Conservation (phyloP, 2,797 vertebrate species). For the Uromys caudimaculatus region DNA sequence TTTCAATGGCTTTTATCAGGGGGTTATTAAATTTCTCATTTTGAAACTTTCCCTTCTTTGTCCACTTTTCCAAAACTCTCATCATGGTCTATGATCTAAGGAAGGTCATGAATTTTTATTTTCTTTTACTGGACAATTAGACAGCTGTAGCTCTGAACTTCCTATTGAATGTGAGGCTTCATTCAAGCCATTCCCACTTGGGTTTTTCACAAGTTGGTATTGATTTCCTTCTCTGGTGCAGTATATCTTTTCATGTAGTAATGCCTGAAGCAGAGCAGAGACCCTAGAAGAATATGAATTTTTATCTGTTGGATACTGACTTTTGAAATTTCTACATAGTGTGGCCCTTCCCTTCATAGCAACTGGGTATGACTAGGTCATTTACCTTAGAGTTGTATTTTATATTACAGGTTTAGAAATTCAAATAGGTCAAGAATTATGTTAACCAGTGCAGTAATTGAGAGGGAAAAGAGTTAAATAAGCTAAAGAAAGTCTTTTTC, state of each 20-base stretch:
- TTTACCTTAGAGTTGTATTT: conserved; percentile 70
- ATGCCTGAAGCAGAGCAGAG: conserved; percentile 82
- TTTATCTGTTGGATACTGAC: conserved; percentile 79
- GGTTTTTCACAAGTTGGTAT: conserved; percentile 81
- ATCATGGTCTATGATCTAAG: conserved; percentile 28
- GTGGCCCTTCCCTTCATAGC: conserved; percentile 61
- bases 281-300: conserved; percentile 78
- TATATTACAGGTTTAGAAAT: conserved; percentile 63
- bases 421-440: conserved; percentile 13
- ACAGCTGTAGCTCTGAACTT: conserved; percentile 74
- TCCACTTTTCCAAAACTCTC: conserved; percentile 50
- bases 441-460: background rate
- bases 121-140: conserved; percentile 78
- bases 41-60: conserved; percentile 59
- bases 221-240: conserved; percentile 79
- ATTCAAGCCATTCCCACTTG: conserved; percentile 80
- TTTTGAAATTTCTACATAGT: conserved; percentile 80
- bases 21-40: conserved; percentile 54
- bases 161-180: conserved; percentile 78
- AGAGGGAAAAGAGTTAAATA: background rate
- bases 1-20: conserved; percentile 28
- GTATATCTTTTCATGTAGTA: conserved; percentile 80
- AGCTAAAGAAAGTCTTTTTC: background rate
- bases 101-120: conserved; percentile 79
- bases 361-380: conserved; percentile 70